Evolutionary conservation across 35 echinoderm and acorn worm genomes (phyloP), one percentile per base, ranked within the genome.

Genomic region (Eucidaris tribuloides): DNA sequence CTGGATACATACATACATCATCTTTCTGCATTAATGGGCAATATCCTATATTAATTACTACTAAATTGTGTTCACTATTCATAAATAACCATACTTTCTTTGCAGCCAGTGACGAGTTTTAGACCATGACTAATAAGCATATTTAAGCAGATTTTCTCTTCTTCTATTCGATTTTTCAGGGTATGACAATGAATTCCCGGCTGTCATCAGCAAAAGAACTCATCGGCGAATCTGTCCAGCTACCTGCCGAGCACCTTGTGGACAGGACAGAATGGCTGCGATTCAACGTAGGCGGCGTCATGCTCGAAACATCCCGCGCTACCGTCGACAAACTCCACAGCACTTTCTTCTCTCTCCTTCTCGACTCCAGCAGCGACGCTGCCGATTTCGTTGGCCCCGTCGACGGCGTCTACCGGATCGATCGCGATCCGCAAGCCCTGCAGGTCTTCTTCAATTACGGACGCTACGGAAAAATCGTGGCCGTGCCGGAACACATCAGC

Each of bases 221-320:
- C n/a, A 82, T 87, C 3, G 83, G 74, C 39, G 87, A 95, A 7
- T 90, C 92, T 6, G 33, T 80, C 11, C 87, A 86, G 58, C 77
- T 90, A 2, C 92, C 87, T 1, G 78, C 77, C n/a, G 77, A 82
- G 22, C 56, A 79, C 35, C 76, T 95, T 56, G 45, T 85, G 19
- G 87, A 95, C 37, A 77, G 84, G 18, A 48, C 66, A 20, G 18
- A 82, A 36, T 95, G 92, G 92, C 5, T 95, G 1, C 80, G 82
- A 60, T 86, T 95, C 27, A 95, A 95, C 58, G 77, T 95, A n/a
- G 92, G 92, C 1, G 92, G 92, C 22, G 64, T 57, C 23, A 83
- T 90, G 65, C 49, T 95, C 25, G 92, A 95, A 77, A 95, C 87
- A 35, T 86, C 83, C 0, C 44, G 86, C 13, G 87, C 76, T 7